Base-by-base conservation (phyloP, 2,113 vertebrate genomes). In the Hydrolagus affinis region DNA sequence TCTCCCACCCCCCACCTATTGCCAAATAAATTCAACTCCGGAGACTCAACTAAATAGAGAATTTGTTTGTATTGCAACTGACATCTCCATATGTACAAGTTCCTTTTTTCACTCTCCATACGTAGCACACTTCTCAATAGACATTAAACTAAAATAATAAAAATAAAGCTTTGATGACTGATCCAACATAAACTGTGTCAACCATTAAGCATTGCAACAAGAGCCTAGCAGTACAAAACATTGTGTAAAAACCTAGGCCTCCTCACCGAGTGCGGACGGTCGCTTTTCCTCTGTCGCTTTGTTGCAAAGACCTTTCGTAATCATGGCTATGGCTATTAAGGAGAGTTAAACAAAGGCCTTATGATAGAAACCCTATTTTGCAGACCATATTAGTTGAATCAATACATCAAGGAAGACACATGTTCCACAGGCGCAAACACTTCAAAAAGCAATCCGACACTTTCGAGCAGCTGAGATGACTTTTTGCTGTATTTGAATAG, bases 361-460 rank as follows among this genome's bases (percentile, higher is more conserved):
- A 21, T 32, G 9, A 66, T 30, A 66, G 66, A 80, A 83, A 83
- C 62, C 66, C 15, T 83, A 68, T 32, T 83, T 21, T 83, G 60
- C 11, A 64, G 12, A 80, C 77, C 25, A 66, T 14, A 83, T 17
- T 66, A 23, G 60, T 83, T 30, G 66, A 68, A 15, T 83, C 28
- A 14, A 83, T 32, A 83, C 78, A 25, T 21, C 66, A 83, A 32
- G 44, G 66, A 64, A 85, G 85, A 86, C 69, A 68, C 66, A 80
- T 70, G 14, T 71, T 57, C 85, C 25, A 85, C 85, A 86, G 86
- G 64, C 76, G 68, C 73, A 85, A 71, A 30, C 86, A 76, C 32
- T 72, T 60, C 73, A 72, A 59, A 83, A 14, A 57, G 56, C 30
- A 86, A 83, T 83, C 62, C 28, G 44, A 44, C 62, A 17, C 78